phyloP scores from a whole-genome alignment of 2,888 invertebrate species.

The Selenia dentaria region DNA sequence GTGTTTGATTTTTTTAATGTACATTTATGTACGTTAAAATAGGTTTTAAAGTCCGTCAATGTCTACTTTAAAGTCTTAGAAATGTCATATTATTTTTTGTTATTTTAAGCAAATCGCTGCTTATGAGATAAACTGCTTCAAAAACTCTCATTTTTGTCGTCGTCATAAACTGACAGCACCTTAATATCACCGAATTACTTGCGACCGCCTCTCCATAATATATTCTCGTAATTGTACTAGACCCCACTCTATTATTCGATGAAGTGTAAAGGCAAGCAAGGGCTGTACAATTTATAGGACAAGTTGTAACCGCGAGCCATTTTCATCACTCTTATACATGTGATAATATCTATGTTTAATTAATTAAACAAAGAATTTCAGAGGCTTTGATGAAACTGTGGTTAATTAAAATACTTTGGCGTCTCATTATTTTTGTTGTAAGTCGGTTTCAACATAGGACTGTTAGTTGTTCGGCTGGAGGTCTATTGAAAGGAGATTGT shows the following conservation, averaged over 20 bases:
- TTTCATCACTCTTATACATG: constrained; percentile 51
- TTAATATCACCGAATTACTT: constrained; percentile 60
- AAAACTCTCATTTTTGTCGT: no score
- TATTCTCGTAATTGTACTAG: constrained; percentile 72
- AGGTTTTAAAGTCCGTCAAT: no score
- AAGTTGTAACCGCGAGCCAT: constrained; percentile 59
- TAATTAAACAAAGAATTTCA: constrained; percentile 49
- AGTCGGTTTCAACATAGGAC: constrained; percentile 33
- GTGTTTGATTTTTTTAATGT: no score
- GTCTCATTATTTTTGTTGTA: constrained; percentile 43
- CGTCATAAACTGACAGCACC: no score
- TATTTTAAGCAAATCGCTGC: no score
- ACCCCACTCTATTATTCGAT: constrained; percentile 71
- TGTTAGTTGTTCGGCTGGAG: constrained; percentile 6
- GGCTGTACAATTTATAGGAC: constrained; percentile 61
- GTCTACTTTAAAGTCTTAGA: no score
- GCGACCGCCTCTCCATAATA: constrained; percentile 55
- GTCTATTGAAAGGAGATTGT: constrained; percentile 10
- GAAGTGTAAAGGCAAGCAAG: constrained; percentile 70
- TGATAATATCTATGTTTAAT: constrained; percentile 63
- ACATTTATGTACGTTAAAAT: no score
- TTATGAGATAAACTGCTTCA: no score
- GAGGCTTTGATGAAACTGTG: constrained; percentile 35
- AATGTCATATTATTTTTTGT: no score
- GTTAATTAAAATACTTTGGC: constrained; percentile 48